A percentile compares a stretch with the other conserved stretches of the same genome.
phyloP scores from a whole-genome alignment of 2,113 vertebrate genomes.

The cat (Felis catus) region F.catus_Fca126_mat1.0 CM031423.1:71659001-71659500 shows the following conservation, averaged over 20 bases:
- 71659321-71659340: background rate
- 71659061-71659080: background rate
- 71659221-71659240: conserved; percentile 20
- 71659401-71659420: background rate
- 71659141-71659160: background rate
- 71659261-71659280: background rate
- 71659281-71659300: background rate
- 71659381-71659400: background rate
- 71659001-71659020: background rate
- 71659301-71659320: background rate
- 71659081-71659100: background rate
- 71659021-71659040: background rate
- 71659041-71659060: background rate
- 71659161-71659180: background rate
- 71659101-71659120: background rate
- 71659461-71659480: background rate
- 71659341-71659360: background rate
- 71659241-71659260: background rate
- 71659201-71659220: background rate
- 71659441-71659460: background rate
- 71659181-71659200: background rate
- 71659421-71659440: background rate
- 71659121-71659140: background rate
- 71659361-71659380: background rate
- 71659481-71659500: background rate